A percentile compares a stretch with the other conserved stretches of the same genome.
Conservation (phyloP, 2,113 vertebrate species). For the Paramisgurnus dabryanus region DNA sequence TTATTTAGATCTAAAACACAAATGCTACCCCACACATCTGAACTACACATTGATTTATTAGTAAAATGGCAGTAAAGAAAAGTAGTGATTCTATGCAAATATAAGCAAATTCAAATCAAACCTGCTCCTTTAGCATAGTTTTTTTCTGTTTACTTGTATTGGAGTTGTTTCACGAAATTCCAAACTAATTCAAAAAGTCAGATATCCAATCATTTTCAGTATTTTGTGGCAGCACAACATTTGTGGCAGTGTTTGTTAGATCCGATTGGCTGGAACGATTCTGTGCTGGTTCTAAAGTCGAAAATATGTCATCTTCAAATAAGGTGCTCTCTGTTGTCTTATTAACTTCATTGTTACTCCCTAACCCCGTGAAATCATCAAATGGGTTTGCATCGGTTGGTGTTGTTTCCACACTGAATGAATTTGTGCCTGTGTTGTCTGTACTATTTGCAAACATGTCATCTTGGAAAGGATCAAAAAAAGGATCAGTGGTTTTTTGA, state of each 20-base stretch:
- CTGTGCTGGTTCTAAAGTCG: conserved; percentile 38
- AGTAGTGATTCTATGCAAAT: neutral
- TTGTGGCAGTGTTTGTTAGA: conserved; percentile 45
- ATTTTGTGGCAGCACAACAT: conserved; percentile 40
- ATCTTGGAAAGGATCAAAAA: conserved; percentile 41
- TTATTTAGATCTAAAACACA: neutral
- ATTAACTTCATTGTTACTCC: conserved; percentile 4
- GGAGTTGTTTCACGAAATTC: neutral
- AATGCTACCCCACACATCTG: neutral
- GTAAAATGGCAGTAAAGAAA: neutral
- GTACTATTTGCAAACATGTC: conserved; percentile 61
- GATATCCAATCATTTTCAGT: conserved; percentile 70
- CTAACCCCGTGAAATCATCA: conserved; percentile 55
- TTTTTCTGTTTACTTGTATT: neutral
- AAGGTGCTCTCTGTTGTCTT: conserved; percentile 42
- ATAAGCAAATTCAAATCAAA: neutral
- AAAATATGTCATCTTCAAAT: conserved; percentile 62
- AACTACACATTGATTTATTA: conserved; percentile 3
- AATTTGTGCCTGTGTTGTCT: conserved; percentile 23
- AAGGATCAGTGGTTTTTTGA: neutral
- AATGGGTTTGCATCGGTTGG: conserved; percentile 32
- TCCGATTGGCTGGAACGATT: conserved; percentile 1
- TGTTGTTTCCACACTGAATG: conserved; percentile 28
- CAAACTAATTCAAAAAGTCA: conserved; percentile 67
- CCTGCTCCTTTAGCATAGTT: neutral